Conservation (phyloP, 2,888 invertebrate species). For the Stratiomys singularior region DNA sequence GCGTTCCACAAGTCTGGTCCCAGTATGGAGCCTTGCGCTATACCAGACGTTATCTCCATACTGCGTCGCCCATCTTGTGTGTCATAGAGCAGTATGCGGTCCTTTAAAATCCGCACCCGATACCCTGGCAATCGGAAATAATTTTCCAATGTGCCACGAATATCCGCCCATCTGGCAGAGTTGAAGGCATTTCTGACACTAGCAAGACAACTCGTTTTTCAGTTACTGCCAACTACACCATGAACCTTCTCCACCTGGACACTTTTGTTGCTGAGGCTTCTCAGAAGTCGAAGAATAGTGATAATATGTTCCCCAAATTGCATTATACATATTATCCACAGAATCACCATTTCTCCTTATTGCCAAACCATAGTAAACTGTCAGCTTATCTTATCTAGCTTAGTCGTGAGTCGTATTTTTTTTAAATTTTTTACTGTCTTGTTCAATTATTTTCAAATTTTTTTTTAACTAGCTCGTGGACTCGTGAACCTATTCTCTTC, state of each 20-base stretch:
- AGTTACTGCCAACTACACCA: slow-evolving; percentile 35
- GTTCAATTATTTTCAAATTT: slow-evolving; percentile 43
- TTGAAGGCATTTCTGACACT: too few species aligned
- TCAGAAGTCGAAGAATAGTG: slow-evolving; percentile 39
- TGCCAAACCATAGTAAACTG: slow-evolving; percentile 50
- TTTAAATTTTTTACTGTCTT: background rate
- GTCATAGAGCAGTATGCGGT: too few species aligned
- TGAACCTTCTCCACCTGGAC: slow-evolving; percentile 28
- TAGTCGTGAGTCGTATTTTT: background rate
- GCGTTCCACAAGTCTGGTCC: too few species aligned
- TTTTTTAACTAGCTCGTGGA: slow-evolving; percentile 46
- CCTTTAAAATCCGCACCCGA: too few species aligned
- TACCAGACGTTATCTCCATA: too few species aligned
- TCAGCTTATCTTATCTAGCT: background rate
- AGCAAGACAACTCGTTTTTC: background rate
- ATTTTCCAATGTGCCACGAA: too few species aligned
- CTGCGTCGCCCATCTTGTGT: too few species aligned
- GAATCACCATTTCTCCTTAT: slow-evolving; percentile 48
- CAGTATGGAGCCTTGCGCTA: too few species aligned
- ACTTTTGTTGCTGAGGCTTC: slow-evolving; percentile 35
- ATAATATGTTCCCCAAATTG: slow-evolving; percentile 37
- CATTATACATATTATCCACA: slow-evolving; percentile 46
- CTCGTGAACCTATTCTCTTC: slow-evolving; percentile 55
- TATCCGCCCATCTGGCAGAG: too few species aligned
- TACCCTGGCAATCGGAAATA: too few species aligned